Conservation (phyloP, 1,140 invertebrate species). For the Microplitis mediator region DNA sequence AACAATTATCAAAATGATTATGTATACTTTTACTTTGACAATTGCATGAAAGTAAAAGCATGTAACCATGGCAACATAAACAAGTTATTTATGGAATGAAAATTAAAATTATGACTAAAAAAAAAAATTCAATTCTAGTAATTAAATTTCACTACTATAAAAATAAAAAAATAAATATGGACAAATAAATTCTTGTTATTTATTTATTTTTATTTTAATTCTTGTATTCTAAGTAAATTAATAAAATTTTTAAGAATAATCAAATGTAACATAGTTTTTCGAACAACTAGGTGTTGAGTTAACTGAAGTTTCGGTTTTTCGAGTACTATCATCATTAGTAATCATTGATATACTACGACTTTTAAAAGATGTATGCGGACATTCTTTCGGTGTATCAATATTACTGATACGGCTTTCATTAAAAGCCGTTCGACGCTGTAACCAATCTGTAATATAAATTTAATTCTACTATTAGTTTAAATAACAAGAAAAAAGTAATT, state of each 20-base stretch:
- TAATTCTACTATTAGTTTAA: background rate
- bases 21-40: no score
- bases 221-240: no score
- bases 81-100: no score
- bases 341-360: background rate
- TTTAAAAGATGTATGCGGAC: background rate
- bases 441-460: constrained; percentile 24
- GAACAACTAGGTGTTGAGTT: constrained; percentile 4
- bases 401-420: constrained; percentile 19
- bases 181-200: no score
- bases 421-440: constrained; percentile 25
- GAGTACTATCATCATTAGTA: background rate
- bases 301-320: background rate
- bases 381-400: background rate
- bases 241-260: constrained; percentile 1
- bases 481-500: background rate
- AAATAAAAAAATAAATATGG: no score
- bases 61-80: no score
- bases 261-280: constrained; percentile 15
- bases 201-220: no score
- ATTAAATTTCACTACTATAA: no score
- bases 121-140: no score
- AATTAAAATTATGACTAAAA: no score
- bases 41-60: no score
- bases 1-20: no score